Evolutionary conservation across 2,113 vertebrate genomes (phyloP).

Genomic region (Malurus elegans): DNA sequence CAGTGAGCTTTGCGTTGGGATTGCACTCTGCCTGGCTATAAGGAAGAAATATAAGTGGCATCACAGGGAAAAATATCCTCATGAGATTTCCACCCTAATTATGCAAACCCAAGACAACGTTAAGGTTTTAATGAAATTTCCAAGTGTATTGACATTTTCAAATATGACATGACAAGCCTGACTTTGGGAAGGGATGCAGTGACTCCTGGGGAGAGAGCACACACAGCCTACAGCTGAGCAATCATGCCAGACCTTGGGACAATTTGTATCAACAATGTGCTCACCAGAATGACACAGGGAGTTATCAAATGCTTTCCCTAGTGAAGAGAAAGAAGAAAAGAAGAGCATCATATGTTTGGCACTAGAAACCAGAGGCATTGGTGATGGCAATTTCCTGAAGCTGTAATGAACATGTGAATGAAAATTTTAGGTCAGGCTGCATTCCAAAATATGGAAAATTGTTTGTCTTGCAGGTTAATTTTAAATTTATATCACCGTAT

Average conservation of each 20-base stretch:
- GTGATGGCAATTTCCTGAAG: background rate
- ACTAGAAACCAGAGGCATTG: background rate
- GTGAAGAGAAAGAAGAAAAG: background rate
- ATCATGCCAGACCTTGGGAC: background rate
- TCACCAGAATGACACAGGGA: background rate
- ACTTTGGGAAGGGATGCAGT: background rate
- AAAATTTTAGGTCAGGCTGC: background rate
- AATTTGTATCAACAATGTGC: background rate
- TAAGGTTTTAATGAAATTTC: conserved; percentile 27
- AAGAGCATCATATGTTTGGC: fast-evolving
- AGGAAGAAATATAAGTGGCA: background rate
- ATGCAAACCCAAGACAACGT: background rate
- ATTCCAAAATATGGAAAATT: background rate
- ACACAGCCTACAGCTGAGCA: background rate
- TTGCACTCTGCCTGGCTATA: background rate
- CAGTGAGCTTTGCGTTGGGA: background rate
- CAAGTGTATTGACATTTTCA: background rate
- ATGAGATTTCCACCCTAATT: background rate
- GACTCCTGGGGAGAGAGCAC: background rate
- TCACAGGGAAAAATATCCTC: background rate
- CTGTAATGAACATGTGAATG: background rate
- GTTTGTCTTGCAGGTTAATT: background rate
- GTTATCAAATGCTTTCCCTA: background rate
- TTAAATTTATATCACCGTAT: background rate
- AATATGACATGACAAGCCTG: background rate